Percentiles rank a stretch among this genome's conserved stretches.
Evolutionary conservation across 1,140 invertebrate genomes (phyloP).

Genomic region (Portunus trituberculatus): DNA sequence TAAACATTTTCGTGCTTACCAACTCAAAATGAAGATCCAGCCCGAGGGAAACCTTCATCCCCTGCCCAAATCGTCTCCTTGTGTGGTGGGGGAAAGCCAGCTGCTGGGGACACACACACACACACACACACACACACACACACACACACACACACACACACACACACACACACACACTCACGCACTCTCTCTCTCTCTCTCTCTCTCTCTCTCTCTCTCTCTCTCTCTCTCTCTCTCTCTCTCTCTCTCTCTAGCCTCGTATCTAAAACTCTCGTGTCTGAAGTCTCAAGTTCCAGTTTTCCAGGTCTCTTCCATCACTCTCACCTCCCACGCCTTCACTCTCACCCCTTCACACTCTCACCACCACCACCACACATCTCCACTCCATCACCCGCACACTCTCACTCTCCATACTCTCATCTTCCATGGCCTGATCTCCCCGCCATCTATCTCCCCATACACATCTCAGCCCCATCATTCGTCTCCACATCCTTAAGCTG

Average conservation of each 20-base stretch:
- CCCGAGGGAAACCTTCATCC: not conserved
- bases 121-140: too few species aligned
- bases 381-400: not conserved
- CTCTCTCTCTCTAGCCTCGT: not conserved
- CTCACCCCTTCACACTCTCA: not conserved
- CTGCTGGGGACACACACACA: not conserved
- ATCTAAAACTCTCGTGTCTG: not conserved
- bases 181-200: not conserved
- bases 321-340: not conserved
- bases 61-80: not conserved
- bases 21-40: not conserved
- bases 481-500: too few species aligned
- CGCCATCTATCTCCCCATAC: too few species aligned
- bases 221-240: not conserved
- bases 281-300: not conserved
- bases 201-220: not conserved
- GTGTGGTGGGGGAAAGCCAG: not conserved
- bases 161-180: too few species aligned
- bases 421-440: not conserved
- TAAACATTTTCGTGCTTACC: not conserved
- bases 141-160: not conserved
- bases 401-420: not conserved
- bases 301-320: not conserved
- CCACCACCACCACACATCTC: not conserved
- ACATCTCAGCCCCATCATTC: too few species aligned